These are phyloP conservation scores for Autographa pulchrina DNA, from an alignment of 2,888 invertebrate genomes.

Conservation along the genomic window DNA sequence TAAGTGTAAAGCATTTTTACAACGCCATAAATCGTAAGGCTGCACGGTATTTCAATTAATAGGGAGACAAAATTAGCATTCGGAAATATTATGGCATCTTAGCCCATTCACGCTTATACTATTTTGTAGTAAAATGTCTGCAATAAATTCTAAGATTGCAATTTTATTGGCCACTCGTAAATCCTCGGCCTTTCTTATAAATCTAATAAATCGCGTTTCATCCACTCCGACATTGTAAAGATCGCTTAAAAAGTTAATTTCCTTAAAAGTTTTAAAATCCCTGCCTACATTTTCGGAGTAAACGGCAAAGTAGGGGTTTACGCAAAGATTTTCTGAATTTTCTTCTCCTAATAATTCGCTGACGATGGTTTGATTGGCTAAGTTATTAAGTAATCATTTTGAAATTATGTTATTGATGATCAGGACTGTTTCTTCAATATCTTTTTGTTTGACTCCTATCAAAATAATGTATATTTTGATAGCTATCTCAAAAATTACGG, in stretches of 20 bases:
- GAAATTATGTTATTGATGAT: neutral
- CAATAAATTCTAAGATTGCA: conserved; percentile 58
- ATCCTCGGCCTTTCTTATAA: conserved; percentile 53
- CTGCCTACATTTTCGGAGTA: conserved; percentile 27
- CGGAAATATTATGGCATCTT: conserved; percentile 40
- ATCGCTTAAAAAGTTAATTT: conserved; percentile 61
- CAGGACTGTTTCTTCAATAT: neutral
- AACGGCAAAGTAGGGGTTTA: conserved; percentile 32
- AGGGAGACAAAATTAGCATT: conserved; percentile 46
- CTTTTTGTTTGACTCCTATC: too few relatives aligned
- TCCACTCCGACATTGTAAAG: conserved; percentile 51
- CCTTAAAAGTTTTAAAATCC: conserved; percentile 52
- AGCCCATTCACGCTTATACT: conserved; percentile 21
- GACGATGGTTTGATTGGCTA: neutral
- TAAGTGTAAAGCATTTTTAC: conserved; percentile 37
- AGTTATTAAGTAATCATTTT: neutral
- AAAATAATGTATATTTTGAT: too few relatives aligned
- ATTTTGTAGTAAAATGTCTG: conserved; percentile 36
- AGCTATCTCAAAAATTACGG: too few relatives aligned
- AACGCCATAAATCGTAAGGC: conserved; percentile 29
- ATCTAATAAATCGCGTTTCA: conserved; percentile 65
- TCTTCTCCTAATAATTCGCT: conserved; percentile 37
- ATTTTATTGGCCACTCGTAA: conserved; percentile 66
- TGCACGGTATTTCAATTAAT: conserved; percentile 44
- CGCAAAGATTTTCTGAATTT: conserved; percentile 30